phyloP scores from a whole-genome alignment of 2,113 vertebrate species.

The Cisticola juncidis region DNA sequence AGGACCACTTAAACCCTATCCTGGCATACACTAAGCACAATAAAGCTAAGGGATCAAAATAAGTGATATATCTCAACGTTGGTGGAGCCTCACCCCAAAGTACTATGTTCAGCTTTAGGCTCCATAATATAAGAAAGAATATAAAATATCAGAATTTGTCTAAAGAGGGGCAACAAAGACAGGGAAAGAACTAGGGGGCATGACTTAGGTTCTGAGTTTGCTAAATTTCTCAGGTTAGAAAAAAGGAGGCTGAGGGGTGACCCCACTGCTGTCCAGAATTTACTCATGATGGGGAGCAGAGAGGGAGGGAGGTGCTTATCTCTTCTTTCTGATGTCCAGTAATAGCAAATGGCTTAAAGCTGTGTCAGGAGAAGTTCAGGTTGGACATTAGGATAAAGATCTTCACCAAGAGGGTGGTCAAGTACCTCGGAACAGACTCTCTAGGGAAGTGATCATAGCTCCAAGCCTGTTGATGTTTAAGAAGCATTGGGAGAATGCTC shows the following conservation, averaged over 20 bases:
- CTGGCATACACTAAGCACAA: background rate
- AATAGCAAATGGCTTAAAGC: background rate
- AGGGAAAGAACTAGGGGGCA: background rate
- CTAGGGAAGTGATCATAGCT: background rate
- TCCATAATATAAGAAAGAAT: background rate
- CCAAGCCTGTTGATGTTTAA: background rate
- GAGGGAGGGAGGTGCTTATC: background rate
- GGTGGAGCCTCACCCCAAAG: rapidly evolving
- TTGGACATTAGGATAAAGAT: background rate
- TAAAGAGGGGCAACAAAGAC: background rate
- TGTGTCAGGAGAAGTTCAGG: background rate
- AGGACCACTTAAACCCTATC: background rate
- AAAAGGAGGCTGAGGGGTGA: background rate
- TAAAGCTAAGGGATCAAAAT: rapidly evolving
- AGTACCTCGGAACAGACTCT: background rate
- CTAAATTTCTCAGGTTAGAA: background rate
- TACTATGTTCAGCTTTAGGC: background rate
- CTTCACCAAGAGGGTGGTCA: background rate
- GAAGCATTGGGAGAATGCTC: background rate
- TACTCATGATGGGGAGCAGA: background rate
- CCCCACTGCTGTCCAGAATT: background rate
- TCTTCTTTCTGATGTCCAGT: background rate
- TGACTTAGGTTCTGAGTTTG: background rate
- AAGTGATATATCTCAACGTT: background rate
- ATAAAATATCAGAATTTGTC: background rate